phyloP scores from a whole-genome alignment of 2,797 vertebrate genomes.

The Carcharodon carcharias region DNA sequence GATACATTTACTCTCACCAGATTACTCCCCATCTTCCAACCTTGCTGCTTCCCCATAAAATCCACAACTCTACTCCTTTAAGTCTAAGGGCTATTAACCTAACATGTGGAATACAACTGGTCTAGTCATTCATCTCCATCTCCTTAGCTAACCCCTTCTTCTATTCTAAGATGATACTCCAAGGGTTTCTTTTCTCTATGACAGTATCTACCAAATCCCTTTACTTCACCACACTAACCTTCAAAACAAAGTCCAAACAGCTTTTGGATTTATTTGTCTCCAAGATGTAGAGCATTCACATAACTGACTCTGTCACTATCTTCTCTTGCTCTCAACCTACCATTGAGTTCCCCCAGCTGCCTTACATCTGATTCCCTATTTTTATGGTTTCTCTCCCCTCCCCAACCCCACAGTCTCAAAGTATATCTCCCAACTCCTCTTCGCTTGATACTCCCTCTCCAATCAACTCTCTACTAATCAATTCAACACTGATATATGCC shows the following conservation, averaged over 20 bases:
- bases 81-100: neutral
- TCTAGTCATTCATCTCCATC: neutral
- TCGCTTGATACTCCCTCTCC: neutral
- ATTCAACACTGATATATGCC: neutral
- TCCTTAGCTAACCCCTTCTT: neutral
- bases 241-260: constrained; percentile 8
- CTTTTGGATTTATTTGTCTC: neutral
- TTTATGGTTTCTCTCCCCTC: neutral
- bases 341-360: neutral
- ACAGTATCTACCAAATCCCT: neutral
- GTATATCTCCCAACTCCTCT: neutral
- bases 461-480: neutral
- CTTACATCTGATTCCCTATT: neutral
- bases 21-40: neutral
- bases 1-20: neutral
- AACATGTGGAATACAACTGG: neutral
- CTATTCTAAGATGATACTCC: neutral
- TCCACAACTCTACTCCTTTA: neutral
- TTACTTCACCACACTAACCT: neutral
- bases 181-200: neutral
- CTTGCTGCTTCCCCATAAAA: neutral
- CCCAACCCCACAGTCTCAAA: neutral
- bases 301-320: neutral
- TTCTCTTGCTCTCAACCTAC: neutral
- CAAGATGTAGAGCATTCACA: neutral